These are phyloP conservation scores for Mohoua ochrocephala DNA, from an alignment of 2,113 vertebrate genomes.

Conservation along the genomic window DNA sequence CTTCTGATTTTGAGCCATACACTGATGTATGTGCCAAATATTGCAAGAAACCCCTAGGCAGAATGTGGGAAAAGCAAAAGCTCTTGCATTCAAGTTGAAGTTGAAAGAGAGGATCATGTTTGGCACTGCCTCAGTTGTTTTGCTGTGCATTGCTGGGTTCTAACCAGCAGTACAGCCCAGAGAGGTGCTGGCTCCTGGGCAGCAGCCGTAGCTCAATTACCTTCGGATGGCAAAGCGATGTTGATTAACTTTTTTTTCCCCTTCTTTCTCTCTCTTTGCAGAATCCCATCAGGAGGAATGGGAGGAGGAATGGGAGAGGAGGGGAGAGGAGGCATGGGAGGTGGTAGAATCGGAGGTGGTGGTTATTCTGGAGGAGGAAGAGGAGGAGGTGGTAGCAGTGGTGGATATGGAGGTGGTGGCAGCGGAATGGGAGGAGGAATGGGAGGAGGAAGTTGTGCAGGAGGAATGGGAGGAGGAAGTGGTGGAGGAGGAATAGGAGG, in stretches of 20 bases:
- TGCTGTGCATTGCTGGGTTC: neutral
- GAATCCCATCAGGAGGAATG: constrained; percentile 5
- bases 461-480: neutral
- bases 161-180: neutral
- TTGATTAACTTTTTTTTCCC: neutral
- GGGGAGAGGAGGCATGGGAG: constrained; percentile 46
- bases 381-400: neutral
- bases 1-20: neutral
- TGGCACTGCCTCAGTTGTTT: neutral
- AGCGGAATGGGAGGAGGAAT: neutral
- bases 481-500: neutral
- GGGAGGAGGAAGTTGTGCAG: neutral
- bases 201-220: neutral
- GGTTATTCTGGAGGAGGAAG: constrained; percentile 32
- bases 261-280: constrained; percentile 32
- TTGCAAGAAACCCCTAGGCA: neutral
- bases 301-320: constrained; percentile 20
- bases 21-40: neutral
- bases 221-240: neutral
- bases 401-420: neutral
- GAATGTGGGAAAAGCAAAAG: neutral
- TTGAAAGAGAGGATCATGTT: neutral
- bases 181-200: neutral
- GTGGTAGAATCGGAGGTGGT: constrained; percentile 29
- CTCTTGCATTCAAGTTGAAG: neutral